Evolutionary conservation across 2,797 vertebrate species (phyloP), one percentile per base, ranked within the genome.

Genomic region (Brachyrhaphis roseni): DNA sequence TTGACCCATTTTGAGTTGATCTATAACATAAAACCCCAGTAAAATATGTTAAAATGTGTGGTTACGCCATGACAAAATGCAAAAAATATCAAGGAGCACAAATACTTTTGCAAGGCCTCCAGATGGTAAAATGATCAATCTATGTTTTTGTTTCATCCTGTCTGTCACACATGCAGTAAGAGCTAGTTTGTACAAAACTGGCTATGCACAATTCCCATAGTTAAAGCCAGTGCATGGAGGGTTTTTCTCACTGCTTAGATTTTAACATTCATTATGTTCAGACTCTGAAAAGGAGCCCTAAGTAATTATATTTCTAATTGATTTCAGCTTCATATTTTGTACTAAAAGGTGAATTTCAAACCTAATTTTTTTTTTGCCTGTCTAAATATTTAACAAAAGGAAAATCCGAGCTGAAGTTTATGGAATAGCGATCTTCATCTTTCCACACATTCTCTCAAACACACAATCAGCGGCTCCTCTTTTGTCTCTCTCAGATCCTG

Each of bases 401-500:
- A 78, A 31, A 47, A 84, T 79, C 84, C 80, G 81, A 88, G 81
- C 68, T 78, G 18, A 34, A 83, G 86, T 41, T 87, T 82, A 86
- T 93, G 94, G 88, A 91, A 92, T 89, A 59, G 75, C 80, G 81
- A 91, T 95, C 82, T 87, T 59, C 78, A 71, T 49, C 49, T 81
- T 76, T 70, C 78, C 62, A 78, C 84, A 76, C 71, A 46, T 53
- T 76, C 78, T 80, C 86, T 82, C 72, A 80, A 62, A 82, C 78
- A 81, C 66, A 74, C 74, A 78, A 68, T 49, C 78, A 75, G 47
- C n/a, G 41, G 71, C 79, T 76, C 84, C 76, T 86, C 75, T 81
- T 89, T 83, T 92, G 92, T 93, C 90, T 93, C 59, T 91, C 84
- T 92, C 94, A 99, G 98, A 96, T 91, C 89, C 95, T 68, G 93